phyloP scores from a whole-genome alignment of 2,113 vertebrate species.

The Acrocephalus arundinaceus region DNA sequence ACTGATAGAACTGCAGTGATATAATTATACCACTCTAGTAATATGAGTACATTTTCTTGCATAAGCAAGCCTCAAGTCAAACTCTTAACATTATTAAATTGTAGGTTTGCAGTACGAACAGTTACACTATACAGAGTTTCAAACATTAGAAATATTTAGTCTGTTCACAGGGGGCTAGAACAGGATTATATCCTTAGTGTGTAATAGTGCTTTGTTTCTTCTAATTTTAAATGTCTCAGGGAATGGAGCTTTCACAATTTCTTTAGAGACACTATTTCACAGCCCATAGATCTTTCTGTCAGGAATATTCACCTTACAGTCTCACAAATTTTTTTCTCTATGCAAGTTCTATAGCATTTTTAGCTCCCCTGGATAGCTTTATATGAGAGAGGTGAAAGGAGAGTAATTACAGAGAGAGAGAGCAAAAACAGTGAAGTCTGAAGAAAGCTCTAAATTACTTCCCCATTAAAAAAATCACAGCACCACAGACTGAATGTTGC shows the following conservation, averaged over 20 bases:
- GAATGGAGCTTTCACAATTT: slow-evolving; percentile 4
- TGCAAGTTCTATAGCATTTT: slow-evolving; percentile 68
- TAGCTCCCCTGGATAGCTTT: slow-evolving; percentile 65
- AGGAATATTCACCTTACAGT: slow-evolving; percentile 25
- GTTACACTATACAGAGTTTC: neutral
- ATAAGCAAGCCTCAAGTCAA: slow-evolving; percentile 13
- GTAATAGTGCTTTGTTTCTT: slow-evolving; percentile 36
- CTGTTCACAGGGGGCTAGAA: neutral
- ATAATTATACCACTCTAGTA: neutral
- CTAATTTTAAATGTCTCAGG: slow-evolving; percentile 40
- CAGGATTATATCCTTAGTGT: neutral
- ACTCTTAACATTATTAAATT: neutral
- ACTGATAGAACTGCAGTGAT: neutral
- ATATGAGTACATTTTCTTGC: neutral
- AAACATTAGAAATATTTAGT: neutral
- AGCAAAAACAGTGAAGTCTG: slow-evolving; percentile 49
- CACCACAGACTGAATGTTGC: neutral
- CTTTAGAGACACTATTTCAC: slow-evolving; percentile 16
- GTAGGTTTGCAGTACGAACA: neutral
- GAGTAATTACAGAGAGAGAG: slow-evolving; percentile 57
- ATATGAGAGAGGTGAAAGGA: slow-evolving; percentile 55
- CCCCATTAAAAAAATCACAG: slow-evolving; percentile 23
- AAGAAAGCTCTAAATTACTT: slow-evolving; percentile 41
- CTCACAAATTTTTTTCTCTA: slow-evolving; percentile 30
- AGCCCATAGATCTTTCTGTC: slow-evolving; percentile 46